Evolutionary conservation across 2,888 invertebrate species (phyloP).

Genomic region (Napeogenes inachia): DNA sequence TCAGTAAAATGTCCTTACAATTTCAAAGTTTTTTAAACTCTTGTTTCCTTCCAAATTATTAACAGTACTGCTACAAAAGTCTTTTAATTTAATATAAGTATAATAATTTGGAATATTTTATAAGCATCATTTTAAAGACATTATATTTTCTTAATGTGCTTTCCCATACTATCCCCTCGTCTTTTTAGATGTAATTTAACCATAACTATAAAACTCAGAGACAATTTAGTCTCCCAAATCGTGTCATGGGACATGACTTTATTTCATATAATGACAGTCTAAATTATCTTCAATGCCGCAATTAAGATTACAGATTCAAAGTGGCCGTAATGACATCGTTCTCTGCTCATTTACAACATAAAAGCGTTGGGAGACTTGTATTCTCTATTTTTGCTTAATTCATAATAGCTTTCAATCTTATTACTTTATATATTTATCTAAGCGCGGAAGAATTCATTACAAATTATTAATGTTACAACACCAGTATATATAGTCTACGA

Average conservation of each 20-base stretch:
- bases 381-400: slow-evolving; percentile 2
- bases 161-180: background rate
- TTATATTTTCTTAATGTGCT: slow-evolving; percentile 7
- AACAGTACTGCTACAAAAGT: too few relatives aligned
- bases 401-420: background rate
- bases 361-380: slow-evolving; percentile 23
- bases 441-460: too few relatives aligned
- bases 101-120: too few relatives aligned
- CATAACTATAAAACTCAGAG: slow-evolving; percentile 4
- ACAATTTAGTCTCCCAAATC: slow-evolving; percentile 20
- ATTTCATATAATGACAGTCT: slow-evolving; percentile 42
- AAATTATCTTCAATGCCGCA: slow-evolving; percentile 55
- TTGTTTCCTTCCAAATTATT: too few relatives aligned
- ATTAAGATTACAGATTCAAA: slow-evolving; percentile 56
- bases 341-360: slow-evolving; percentile 48
- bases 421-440: background rate
- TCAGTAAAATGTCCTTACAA: too few relatives aligned
- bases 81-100: too few relatives aligned
- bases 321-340: slow-evolving; percentile 50
- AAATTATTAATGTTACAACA: background rate
- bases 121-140: too few relatives aligned
- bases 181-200: slow-evolving; percentile 5
- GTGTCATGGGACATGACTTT: slow-evolving; percentile 42
- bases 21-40: too few relatives aligned
- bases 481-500: slow-evolving; percentile 16